phyloP scores from a whole-genome alignment of 1,140 invertebrate genomes.

The Hydropsyche tenuis region DNA sequence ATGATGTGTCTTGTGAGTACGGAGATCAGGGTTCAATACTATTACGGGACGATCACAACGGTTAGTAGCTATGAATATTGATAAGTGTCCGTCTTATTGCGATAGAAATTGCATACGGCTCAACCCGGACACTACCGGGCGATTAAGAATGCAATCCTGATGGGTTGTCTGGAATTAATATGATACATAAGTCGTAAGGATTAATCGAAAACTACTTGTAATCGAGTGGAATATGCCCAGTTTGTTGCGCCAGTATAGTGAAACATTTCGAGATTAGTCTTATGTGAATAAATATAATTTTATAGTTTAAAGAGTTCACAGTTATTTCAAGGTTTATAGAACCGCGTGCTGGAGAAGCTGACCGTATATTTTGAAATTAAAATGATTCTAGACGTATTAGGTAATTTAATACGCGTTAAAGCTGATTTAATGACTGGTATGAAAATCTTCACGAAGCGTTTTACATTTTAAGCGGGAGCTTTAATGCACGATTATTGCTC shows the following conservation, averaged over 20 bases:
- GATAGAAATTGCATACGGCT: not conserved
- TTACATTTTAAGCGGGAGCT: not conserved
- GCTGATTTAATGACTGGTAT: not conserved
- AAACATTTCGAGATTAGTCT: not conserved
- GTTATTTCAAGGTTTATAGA: too few relatives aligned
- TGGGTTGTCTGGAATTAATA: not conserved
- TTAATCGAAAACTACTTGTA: not conserved
- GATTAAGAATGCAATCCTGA: not conserved
- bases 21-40: conserved; percentile 42
- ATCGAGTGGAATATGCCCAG: not conserved
- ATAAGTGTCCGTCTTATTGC: conserved; percentile 34
- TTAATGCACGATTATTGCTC: too few relatives aligned
- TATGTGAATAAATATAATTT: not conserved
- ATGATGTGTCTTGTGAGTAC: conserved; percentile 32
- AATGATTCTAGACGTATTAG: conserved; percentile 12
- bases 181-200: not conserved
- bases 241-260: not conserved
- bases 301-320: too few relatives aligned
- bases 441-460: conserved; percentile 4
- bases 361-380: not conserved
- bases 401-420: conserved; percentile 21
- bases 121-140: not conserved
- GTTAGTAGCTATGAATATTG: conserved; percentile 44
- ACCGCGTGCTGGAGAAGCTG: too few relatives aligned
- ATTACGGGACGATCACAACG: conserved; percentile 40